Evolutionary conservation across 2,888 invertebrate genomes (phyloP).

Genomic region (Diadegma fenestrale): DNA sequence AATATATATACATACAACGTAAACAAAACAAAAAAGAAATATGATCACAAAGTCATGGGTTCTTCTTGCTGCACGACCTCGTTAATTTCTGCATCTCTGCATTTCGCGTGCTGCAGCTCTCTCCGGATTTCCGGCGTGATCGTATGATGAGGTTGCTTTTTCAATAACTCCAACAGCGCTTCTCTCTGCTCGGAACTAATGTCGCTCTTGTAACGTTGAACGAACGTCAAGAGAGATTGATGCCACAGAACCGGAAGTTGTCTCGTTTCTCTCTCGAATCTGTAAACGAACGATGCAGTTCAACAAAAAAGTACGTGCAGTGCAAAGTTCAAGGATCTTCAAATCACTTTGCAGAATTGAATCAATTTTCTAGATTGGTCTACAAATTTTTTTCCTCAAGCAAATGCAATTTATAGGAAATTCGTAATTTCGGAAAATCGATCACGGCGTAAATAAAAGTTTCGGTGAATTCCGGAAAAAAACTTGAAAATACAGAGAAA

Average conservation of each 20-base stretch:
- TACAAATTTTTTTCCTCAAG: background rate
- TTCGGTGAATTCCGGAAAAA: background rate
- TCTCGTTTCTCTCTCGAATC: conserved; percentile 93
- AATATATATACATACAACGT: conserved; percentile 64
- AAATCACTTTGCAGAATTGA: background rate
- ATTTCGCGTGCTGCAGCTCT: conserved; percentile 93
- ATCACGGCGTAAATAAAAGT: no score
- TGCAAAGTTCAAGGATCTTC: background rate
- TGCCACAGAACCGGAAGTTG: conserved; percentile 98
- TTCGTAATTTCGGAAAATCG: no score
- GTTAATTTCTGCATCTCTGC: conserved; percentile 89
- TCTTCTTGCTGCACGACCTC: conserved; percentile 77
- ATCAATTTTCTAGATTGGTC: background rate
- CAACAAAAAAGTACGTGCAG: background rate
- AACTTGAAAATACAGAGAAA: background rate
- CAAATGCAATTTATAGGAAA: background rate
- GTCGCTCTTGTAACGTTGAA: conserved; percentile 97
- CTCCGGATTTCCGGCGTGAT: conserved; percentile 94
- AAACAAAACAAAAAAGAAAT: conserved; percentile 22
- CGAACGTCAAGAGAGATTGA: conserved; percentile 96
- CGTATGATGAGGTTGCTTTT: conserved; percentile 89
- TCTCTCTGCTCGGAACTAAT: conserved; percentile 97
- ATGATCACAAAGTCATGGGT: conserved; percentile 73
- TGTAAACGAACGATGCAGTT: conserved; percentile 80
- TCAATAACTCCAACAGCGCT: conserved; percentile 92